Conservation (phyloP, 2,888 invertebrate genomes). For the Trissonchulus sp. region DNA sequence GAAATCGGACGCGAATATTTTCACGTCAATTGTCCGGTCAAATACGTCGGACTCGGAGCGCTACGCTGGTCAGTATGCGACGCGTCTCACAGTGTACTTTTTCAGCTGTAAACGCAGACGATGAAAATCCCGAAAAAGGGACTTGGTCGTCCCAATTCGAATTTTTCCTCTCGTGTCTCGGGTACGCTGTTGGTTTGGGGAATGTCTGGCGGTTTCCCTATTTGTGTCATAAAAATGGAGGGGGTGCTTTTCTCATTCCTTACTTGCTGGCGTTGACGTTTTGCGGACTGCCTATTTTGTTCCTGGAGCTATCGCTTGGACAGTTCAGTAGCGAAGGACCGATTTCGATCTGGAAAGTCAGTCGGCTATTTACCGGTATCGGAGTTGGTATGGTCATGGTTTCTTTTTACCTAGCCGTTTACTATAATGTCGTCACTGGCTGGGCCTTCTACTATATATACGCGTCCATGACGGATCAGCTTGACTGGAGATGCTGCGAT, state of each 20-base stretch:
- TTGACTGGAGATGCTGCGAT: slow-evolving; percentile 57
- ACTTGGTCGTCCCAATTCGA: slow-evolving; percentile 58
- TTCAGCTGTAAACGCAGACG: slow-evolving; percentile 39
- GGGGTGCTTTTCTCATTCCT: slow-evolving; percentile 53
- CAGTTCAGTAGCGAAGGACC: slow-evolving; percentile 53
- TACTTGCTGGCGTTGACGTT: slow-evolving; percentile 52
- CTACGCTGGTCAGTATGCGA: slow-evolving; percentile 41
- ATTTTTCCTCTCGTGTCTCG: slow-evolving; percentile 55
- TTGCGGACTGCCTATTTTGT: slow-evolving; percentile 53
- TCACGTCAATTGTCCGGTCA: slow-evolving; percentile 3
- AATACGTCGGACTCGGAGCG: background rate
- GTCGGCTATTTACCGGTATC: slow-evolving; percentile 48
- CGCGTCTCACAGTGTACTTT: slow-evolving; percentile 39
- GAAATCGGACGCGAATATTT: background rate
- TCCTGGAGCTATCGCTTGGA: slow-evolving; percentile 52
- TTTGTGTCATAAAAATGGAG: slow-evolving; percentile 51
- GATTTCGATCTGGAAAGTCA: slow-evolving; percentile 54
- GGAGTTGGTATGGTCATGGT: slow-evolving; percentile 58
- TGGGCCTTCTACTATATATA: slow-evolving; percentile 57
- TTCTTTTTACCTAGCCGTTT: slow-evolving; percentile 55
- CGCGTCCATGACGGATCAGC: slow-evolving; percentile 53
- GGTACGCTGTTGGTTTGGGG: slow-evolving; percentile 61
- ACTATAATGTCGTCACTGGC: slow-evolving; percentile 58
- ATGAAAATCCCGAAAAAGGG: slow-evolving; percentile 53
- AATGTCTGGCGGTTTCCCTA: slow-evolving; percentile 62